Evolutionary conservation across 2,888 invertebrate genomes (phyloP), one percentile per base, ranked within the genome.

Genomic region (Aelia acuminata): DNA sequence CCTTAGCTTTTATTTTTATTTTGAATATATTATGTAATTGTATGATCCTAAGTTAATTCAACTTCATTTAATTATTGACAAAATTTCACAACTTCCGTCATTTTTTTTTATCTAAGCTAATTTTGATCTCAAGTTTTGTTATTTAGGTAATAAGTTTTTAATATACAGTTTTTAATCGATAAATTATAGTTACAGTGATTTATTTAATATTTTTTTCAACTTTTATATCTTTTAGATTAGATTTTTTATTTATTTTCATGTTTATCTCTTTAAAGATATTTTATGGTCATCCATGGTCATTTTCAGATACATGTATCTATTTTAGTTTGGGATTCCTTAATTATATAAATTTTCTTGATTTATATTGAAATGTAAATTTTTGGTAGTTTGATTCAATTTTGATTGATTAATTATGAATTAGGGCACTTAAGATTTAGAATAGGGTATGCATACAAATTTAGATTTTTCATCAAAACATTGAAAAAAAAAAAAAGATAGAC

Each of bases 151-250:
- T n/a, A n/a, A n/a, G n/a, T n/a, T n/a, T n/a, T n/a, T n/a, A n/a
- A n/a, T n/a, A n/a, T n/a, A n/a, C n/a, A n/a, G n/a, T n/a, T n/a
- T n/a, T n/a, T n/a, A n/a, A n/a, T n/a, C n/a, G n/a, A n/a, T n/a
- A n/a, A n/a, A n/a, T n/a, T n/a, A n/a, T n/a, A n/a, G n/a, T n/a
- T n/a, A n/a, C n/a, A n/a, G n/a, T n/a, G n/a, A n/a, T n/a, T n/a
- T n/a, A n/a, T n/a, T 57, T 8, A 15, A 26, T 57, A 26, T 57
- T 26, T 57, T 57, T 26, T 31, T 26, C n/a, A 26, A 18, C 80
- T 3, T 88, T 47, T 3, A 35, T 84, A 48, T 57, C 63, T 84
- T 49, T 84, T 35, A 43, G 39, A 70, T 70, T 35, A 70, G 35
- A 20, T 70, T 70, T 70, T 7, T 70, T 35, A 18, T 35, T 35